Conservation (phyloP, 2,888 invertebrate genomes). For the Thysanoteuthis rhombus region DNA sequence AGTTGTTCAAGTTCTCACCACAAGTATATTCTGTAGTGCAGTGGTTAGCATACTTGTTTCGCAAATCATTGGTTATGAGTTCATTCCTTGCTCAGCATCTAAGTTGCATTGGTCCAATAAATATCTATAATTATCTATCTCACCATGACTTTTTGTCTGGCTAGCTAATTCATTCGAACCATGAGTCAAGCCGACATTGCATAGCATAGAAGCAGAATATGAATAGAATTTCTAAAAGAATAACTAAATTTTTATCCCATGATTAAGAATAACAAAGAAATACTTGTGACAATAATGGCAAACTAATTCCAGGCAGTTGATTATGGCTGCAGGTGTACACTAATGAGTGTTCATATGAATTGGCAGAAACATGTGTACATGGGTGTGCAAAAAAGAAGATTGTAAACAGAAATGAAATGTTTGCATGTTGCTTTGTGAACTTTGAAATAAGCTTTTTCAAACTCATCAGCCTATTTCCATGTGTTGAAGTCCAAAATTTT, state of each 20-base stretch:
- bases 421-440: no score
- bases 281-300: background rate
- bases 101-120: background rate
- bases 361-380: background rate
- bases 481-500: no score
- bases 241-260: background rate
- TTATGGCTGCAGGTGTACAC: background rate
- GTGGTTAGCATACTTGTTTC: background rate
- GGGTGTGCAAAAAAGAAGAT: background rate
- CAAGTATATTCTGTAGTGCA: background rate
- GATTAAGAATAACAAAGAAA: background rate
- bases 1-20: background rate
- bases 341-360: background rate
- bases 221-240: background rate
- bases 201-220: background rate
- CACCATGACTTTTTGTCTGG: background rate
- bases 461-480: background rate
- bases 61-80: background rate
- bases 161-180: background rate
- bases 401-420: no score
- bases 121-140: background rate
- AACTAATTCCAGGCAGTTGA: background rate
- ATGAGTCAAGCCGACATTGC: background rate
- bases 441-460: no score
- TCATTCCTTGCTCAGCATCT: background rate